Base-by-base conservation (phyloP, 2,888 invertebrate species). In the Synergus japonicus region DNA sequence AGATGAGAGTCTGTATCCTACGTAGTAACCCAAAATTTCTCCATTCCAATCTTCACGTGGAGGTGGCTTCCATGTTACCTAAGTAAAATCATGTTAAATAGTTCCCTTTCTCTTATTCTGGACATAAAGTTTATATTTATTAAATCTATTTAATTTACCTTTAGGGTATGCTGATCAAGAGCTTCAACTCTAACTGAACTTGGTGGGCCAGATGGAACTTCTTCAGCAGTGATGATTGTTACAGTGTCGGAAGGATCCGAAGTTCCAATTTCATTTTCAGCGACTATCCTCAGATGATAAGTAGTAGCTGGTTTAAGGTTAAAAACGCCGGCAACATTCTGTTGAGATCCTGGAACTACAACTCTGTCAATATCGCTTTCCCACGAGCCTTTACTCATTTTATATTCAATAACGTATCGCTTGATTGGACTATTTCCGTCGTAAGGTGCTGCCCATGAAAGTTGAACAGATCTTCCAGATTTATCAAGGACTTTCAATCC, bases 191-290 rank as follows among this genome's bases (percentile, higher is more conserved):
- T 95, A 58, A 97, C 96, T 85, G 95, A 95, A 83, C 96, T 96
- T 66, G 97, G 97, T 81, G 97, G 96, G 67, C 97, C 97, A 81
- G 96, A 96, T 1, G 96, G 96, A 8, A 95, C 96, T 94, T 98
- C 98, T 93, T 99, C 98, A 58, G 98, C 97, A 44, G 99, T 99
- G 83, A 98, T 98, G 84, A 98, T 98, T 2, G 97, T 97, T 2
- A 98, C 97, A 2, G 97, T 96, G 89, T 98, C 97, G 0, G 98
- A 98, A 2, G 97, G 97, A 86, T 97, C 96, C 46, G 98, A 98
- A n/a, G 95, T 95, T 78, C 98, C 98, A 83, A 98, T 96, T 92
- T 97, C 97, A 89, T 98, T 98, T 93, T 98, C 97, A 80, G 98
- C 98, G 2, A 98, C 96, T 88, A 98, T 97, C 84, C 98, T 94